A percentile compares a stretch with the other conserved stretches of the same genome.
phyloP scores from a whole-genome alignment of 2,797 vertebrate species.

The Columba guinea region DNA sequence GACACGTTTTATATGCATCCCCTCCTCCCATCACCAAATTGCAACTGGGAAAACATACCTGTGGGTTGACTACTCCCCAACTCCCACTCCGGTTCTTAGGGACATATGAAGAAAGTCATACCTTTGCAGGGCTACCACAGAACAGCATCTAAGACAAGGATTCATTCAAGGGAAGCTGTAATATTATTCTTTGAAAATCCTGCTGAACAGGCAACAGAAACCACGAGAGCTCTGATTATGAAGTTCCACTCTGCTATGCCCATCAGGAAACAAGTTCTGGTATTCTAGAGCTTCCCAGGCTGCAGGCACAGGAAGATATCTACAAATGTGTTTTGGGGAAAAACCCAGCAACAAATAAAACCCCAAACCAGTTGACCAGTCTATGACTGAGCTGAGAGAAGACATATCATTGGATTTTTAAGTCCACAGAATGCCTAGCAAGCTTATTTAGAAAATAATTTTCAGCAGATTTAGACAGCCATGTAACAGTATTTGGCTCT shows the following conservation, averaged over 20 bases:
- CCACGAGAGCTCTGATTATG: not conserved
- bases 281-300: not conserved
- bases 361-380: not conserved
- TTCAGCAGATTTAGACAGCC: not conserved
- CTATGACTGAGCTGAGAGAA: not conserved
- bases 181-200: constrained; percentile 24
- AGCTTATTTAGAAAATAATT: constrained; percentile 3
- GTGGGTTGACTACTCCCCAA: constrained; percentile 10
- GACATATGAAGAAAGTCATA: not conserved
- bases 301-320: not conserved
- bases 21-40: not conserved
- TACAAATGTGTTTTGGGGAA: not conserved
- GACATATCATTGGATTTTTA: not conserved
- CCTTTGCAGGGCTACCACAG: not conserved
- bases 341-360: not conserved
- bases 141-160: constrained; percentile 15
- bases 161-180: constrained; percentile 32
- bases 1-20: not conserved
- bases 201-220: constrained; percentile 22
- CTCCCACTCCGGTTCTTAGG: not conserved
- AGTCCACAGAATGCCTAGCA: not conserved
- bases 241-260: not conserved
- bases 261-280: not conserved
- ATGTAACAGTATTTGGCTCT: not conserved
- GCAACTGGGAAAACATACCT: constrained; percentile 40